Conservation (phyloP, 2,113 vertebrate species). For the Triplophysa siluroides region DNA sequence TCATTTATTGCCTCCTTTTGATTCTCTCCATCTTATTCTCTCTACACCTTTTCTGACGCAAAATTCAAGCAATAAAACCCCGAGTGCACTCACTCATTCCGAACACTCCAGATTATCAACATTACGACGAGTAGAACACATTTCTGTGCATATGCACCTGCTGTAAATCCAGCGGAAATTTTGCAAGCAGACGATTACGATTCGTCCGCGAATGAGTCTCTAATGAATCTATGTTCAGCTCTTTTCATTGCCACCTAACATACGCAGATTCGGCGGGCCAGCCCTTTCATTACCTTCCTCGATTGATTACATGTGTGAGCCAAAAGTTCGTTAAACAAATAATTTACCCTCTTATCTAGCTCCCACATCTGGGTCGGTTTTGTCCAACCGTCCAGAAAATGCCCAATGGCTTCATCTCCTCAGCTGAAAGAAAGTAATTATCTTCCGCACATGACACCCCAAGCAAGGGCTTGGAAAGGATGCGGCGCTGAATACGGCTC, state of each 20-base stretch:
- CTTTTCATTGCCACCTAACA: constrained; percentile 29
- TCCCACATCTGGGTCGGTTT: constrained; percentile 33
- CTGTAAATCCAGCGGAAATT: background rate
- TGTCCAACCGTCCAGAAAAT: constrained; percentile 42
- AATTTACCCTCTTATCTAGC: constrained; percentile 32
- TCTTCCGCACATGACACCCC: constrained; percentile 39
- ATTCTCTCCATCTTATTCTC: background rate
- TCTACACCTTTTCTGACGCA: no score
- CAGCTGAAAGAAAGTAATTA: constrained; percentile 54
- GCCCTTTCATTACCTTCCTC: constrained; percentile 26
- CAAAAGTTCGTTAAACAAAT: constrained; percentile 49
- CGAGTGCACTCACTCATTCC: background rate
- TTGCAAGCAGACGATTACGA: no score
- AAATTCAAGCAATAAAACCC: no score
- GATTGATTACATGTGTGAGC: constrained; percentile 42
- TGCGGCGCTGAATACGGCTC: constrained; percentile 42
- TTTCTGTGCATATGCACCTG: background rate
- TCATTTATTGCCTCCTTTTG: background rate
- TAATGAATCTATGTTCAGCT: constrained; percentile 28
- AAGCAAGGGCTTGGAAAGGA: constrained; percentile 35
- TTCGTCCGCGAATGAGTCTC: background rate
- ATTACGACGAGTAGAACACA: background rate
- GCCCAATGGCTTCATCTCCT: constrained; percentile 28
- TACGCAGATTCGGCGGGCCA: constrained; percentile 1
- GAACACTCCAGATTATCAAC: background rate